A percentile compares a stretch with the other conserved stretches of the same genome.
These are phyloP conservation scores for Geophilus truncorum DNA, from an alignment of 2,888 invertebrate species.

Conservation along the genomic window DNA sequence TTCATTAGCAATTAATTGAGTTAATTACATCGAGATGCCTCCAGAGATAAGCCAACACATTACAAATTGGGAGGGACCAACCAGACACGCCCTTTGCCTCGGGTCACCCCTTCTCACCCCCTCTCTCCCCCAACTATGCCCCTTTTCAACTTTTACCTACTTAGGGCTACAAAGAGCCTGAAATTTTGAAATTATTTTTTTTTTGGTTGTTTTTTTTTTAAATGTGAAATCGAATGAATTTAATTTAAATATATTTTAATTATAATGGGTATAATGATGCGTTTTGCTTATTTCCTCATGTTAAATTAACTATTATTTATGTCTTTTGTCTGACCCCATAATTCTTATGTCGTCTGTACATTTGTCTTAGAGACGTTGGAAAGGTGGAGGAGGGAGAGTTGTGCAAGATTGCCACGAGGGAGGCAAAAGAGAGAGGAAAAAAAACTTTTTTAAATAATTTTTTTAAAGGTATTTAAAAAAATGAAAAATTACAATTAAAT, in stretches of 20 bases:
- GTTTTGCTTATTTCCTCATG: background rate
- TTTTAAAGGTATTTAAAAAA: too few relatives aligned
- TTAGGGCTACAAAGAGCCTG: background rate
- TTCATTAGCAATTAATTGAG: constrained; percentile 10
- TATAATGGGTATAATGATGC: background rate
- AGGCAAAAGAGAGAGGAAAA: too few relatives aligned
- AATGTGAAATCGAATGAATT: background rate
- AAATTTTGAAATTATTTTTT: too few relatives aligned
- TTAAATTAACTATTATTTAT: constrained; percentile 29
- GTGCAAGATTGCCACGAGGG: background rate
- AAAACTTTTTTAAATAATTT: background rate
- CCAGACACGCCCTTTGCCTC: background rate
- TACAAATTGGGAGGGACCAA: constrained; percentile 10
- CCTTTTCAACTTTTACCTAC: background rate
- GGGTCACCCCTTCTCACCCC: background rate
- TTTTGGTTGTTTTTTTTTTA: background rate
- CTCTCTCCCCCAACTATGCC: background rate
- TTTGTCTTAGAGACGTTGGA: background rate
- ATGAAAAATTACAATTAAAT: background rate
- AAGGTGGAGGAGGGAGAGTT: background rate
- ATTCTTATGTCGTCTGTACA: constrained; percentile 16
- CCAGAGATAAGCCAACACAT: constrained; percentile 4
- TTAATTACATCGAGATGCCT: constrained; percentile 5
- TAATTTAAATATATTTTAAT: background rate
- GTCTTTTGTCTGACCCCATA: constrained; percentile 28